Conservation (phyloP, 2,797 vertebrate species). For the Tragopan temminckii region DNA sequence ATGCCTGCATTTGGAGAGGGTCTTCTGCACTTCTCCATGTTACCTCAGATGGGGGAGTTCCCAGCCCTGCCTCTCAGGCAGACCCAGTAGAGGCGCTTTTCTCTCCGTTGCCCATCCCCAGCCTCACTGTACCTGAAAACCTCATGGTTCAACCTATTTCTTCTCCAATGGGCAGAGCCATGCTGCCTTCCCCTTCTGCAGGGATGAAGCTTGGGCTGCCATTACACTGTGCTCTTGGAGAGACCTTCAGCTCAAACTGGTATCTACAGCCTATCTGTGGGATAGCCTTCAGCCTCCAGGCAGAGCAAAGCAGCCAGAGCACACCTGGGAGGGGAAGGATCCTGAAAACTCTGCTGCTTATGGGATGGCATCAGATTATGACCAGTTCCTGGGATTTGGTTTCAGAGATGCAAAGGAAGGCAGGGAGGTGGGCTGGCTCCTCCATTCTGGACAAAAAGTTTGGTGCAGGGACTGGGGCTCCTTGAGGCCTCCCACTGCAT, state of each 20-base stretch:
- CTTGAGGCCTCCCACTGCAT: not conserved
- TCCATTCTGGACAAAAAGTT: not conserved
- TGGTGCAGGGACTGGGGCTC: not conserved
- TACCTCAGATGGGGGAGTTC: not conserved
- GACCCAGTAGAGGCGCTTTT: not conserved
- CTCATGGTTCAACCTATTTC: not conserved
- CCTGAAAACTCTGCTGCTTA: not conserved
- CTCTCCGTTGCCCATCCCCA: not conserved
- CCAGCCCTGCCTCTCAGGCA: not conserved
- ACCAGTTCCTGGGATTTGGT: not conserved
- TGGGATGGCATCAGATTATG: not conserved
- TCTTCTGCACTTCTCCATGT: not conserved
- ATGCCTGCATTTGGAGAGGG: not conserved
- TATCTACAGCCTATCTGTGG: not conserved
- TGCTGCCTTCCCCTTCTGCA: not conserved
- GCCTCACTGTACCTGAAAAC: rapidly evolving
- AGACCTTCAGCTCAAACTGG: not conserved
- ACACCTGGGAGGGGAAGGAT: rapidly evolving
- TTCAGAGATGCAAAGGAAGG: not conserved
- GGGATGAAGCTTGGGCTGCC: too few species aligned
- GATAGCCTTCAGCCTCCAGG: not conserved
- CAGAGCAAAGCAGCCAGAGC: not conserved
- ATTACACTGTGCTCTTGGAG: rapidly evolving
- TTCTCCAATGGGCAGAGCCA: rapidly evolving
- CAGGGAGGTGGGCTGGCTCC: not conserved